Base-by-base conservation (phyloP, 2,888 invertebrate species). In the Julus scanicus region DNA sequence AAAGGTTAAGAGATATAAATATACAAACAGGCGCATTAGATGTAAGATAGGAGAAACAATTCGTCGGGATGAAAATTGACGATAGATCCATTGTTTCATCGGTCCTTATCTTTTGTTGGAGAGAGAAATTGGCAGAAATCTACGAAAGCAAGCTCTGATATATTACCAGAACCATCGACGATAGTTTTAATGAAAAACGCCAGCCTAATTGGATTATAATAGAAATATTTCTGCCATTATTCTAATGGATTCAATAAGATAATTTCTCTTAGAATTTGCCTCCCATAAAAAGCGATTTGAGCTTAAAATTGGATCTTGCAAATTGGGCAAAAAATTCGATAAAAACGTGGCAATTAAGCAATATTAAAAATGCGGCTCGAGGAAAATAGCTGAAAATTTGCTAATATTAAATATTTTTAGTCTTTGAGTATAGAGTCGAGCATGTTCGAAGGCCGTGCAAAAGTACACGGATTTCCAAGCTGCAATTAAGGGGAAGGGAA, bases 321-420 rank as follows among this genome's bases (percentile, higher is more conserved):
- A 71, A 71, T 71, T 71, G 71, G 71, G 71, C 71, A 71, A 71
- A 71, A 71, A 71, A 71, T 71, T 71, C 71, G 29, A 71, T 71
- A 71, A 71, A 71, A 71, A 71, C 29, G 29, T 11, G 29, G 29
- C 71, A 71, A 71, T 71, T 71, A 71, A 29, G 71, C 71, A 29
- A 71, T 71, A 71, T 71, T 71, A 71, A 71, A 71, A 71, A 71
- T 63, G 63, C 63, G 6, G 63, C 63, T 63, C 63, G 3, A 8
- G 63, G 63, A 71, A 71, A 71, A 71, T 29, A 29, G 29, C 29
- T 71, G 71, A 71, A 71, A 71, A 71, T 71, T 71, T 71, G 71
- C 71, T 71, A 71, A 71, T 71, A 71, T 71, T 29, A 71, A 71
- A 71, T 71, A 29, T 71, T 71, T 71, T 71, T 29, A 11, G 20